Conservation (phyloP, 2,797 vertebrate species). For the Rachycentron canadum region DNA sequence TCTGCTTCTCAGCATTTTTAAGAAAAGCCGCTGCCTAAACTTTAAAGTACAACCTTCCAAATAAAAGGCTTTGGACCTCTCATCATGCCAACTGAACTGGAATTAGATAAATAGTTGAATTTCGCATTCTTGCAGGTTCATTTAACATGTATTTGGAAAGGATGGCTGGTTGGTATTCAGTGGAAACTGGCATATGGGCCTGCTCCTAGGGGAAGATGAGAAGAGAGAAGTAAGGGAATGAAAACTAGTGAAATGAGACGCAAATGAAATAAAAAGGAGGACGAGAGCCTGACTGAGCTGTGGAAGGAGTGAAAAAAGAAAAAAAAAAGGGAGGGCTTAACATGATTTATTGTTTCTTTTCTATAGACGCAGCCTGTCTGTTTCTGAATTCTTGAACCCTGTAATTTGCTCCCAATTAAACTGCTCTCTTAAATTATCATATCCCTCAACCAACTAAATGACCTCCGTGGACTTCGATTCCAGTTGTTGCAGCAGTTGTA, state of each 20-base stretch:
- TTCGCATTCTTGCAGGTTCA: slow-evolving; percentile 71
- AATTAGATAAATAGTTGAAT: slow-evolving; percentile 73
- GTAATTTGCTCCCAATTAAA: slow-evolving; percentile 60
- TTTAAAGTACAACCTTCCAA: slow-evolving; percentile 53
- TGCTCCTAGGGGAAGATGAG: slow-evolving; percentile 30
- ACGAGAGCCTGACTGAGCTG: neutral
- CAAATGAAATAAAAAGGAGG: slow-evolving; percentile 10
- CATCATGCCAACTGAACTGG: slow-evolving; percentile 50
- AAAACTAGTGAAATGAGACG: slow-evolving; percentile 25
- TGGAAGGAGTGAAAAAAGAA: slow-evolving; percentile 9
- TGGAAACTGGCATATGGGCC: slow-evolving; percentile 56
- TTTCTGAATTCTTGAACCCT: slow-evolving; percentile 52
- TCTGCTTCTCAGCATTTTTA: slow-evolving; percentile 48
- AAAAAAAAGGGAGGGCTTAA: slow-evolving; percentile 5
- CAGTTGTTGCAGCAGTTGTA: slow-evolving; percentile 68
- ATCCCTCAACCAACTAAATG: slow-evolving; percentile 45
- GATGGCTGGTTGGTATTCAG: slow-evolving; percentile 48
- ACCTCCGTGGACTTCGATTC: slow-evolving; percentile 52
- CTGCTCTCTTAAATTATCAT: slow-evolving; percentile 52
- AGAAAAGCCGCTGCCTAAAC: slow-evolving; percentile 37
- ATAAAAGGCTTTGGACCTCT: slow-evolving; percentile 46
- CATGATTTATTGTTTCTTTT: slow-evolving; percentile 22
- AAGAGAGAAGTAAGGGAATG: slow-evolving; percentile 10
- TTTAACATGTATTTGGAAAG: slow-evolving; percentile 67
- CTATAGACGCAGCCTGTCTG: slow-evolving; percentile 12